Evolutionary conservation across 1,140 invertebrate species (phyloP).

Genomic region (Papilio dardanus): DNA sequence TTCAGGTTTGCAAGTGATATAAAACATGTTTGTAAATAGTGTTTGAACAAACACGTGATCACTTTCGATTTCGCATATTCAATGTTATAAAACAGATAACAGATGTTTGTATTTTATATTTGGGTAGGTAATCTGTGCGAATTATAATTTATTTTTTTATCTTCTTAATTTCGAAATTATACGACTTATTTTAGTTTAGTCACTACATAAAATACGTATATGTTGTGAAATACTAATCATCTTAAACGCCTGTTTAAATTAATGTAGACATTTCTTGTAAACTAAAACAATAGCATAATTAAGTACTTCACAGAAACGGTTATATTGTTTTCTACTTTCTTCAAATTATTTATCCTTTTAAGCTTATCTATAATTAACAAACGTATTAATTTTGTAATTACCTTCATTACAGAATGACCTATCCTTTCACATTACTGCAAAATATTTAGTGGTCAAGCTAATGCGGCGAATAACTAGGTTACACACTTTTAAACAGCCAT

Average conservation of each 20-base stretch:
- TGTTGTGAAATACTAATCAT: too few relatives aligned
- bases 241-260: not conserved
- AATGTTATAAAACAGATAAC: too few relatives aligned
- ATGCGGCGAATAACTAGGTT: not conserved
- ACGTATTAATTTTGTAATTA: not conserved
- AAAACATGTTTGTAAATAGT: conserved; percentile 29
- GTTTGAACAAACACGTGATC: conserved; percentile 6
- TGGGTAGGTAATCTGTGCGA: too few relatives aligned
- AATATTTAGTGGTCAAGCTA: not conserved
- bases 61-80: not conserved
- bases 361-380: too few relatives aligned
- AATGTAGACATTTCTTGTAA: not conserved
- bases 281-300: not conserved
- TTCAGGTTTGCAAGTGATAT: conserved; percentile 2
- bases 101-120: not conserved
- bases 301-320: not conserved
- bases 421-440: not conserved
- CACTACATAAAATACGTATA: too few relatives aligned
- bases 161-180: too few relatives aligned
- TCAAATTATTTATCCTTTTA: not conserved
- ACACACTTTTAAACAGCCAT: not conserved
- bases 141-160: too few relatives aligned
- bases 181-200: too few relatives aligned
- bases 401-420: not conserved
- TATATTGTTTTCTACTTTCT: not conserved